Evolutionary conservation across 2,113 vertebrate genomes (phyloP), one percentile per base, ranked within the genome.

Genomic region (Pampusana beccarii): DNA sequence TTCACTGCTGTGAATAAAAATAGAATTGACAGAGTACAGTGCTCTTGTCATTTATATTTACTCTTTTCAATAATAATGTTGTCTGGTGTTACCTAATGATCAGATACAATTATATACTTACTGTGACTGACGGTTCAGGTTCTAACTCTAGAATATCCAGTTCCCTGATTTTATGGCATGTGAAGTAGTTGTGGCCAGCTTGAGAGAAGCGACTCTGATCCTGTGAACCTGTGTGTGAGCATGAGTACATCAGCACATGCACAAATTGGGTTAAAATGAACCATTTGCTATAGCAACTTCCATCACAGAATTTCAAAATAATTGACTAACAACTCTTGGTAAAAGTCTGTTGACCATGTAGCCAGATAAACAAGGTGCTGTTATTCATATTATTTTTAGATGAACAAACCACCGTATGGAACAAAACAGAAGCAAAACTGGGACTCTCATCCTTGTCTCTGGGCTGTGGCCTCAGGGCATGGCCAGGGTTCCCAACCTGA

Each of bases 121-220:
- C 56, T 61, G 3, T 79, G 84, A 79, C 62, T 36, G 58, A 66
- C 17, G 90, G 79, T 58, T 95, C 71, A 38, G 28, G 40, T 88
- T 84, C 51, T 86, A 61, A 57, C 74, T 88, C 66, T 54, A 46
- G 78, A 85, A 77, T 72, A 90, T 82, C 81, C 66, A 53, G 74
- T 90, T 87, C 57, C 66, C 84, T 87, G 77, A 89, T 82, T 91
- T 91, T 61, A 85, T 80, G 78, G 67, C 74, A 90, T 16, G 73
- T 80, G 3, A 74, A 85, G 78, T 20, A 87, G 53, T 78, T 79
- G 48, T 18, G 46, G 62, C 13, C 67, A 92, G 86, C 40, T 84
- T 67, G 50, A 71, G 28, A 64, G 79, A 83, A 93, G 56, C 9
- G 6, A 24, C 53, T 74, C 48, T n/a, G 51, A 70, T 51, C 77